Evolutionary conservation across 2,888 invertebrate genomes (phyloP).

Genomic region (Lepas anatifera): DNA sequence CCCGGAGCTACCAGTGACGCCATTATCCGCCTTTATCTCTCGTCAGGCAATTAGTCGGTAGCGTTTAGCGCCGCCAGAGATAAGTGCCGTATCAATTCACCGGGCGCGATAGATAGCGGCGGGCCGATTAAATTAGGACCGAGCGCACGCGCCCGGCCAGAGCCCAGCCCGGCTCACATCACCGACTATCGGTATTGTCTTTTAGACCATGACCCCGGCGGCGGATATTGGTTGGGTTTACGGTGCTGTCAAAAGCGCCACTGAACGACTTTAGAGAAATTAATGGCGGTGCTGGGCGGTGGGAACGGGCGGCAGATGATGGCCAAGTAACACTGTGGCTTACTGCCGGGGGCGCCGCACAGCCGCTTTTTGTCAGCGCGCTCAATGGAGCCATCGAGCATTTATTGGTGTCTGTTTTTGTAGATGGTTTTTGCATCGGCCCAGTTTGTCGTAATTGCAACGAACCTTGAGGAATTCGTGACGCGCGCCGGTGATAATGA

Average conservation of each 20-base stretch:
- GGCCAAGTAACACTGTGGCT: conserved; percentile 7
- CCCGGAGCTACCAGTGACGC: not conserved
- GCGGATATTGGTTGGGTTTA: not conserved
- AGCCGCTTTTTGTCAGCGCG: not conserved
- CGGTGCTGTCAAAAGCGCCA: not conserved
- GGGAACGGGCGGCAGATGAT: not conserved
- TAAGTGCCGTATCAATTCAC: conserved; percentile 7
- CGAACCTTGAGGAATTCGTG: not conserved
- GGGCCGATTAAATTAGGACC: not conserved
- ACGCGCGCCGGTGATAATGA: not conserved
- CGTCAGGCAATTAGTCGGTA: conserved; percentile 2
- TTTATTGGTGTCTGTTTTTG: not conserved
- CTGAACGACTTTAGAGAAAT: not conserved
- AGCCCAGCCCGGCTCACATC: not conserved
- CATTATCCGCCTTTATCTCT: conserved; percentile 2
- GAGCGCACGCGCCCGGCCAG: not conserved
- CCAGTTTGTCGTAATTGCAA: not conserved
- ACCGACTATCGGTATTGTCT: not conserved
- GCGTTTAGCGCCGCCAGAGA: not conserved
- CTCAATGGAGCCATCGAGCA: not conserved
- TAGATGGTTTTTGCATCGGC: not conserved
- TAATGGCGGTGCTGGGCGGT: not conserved
- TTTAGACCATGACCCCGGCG: not conserved
- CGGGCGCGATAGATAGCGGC: not conserved
- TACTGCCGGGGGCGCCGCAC: not conserved